Percentiles rank a stretch among this genome's conserved stretches.
Conservation (phyloP, 2,113 vertebrate species). For the Myotis yumanensis region DNA sequence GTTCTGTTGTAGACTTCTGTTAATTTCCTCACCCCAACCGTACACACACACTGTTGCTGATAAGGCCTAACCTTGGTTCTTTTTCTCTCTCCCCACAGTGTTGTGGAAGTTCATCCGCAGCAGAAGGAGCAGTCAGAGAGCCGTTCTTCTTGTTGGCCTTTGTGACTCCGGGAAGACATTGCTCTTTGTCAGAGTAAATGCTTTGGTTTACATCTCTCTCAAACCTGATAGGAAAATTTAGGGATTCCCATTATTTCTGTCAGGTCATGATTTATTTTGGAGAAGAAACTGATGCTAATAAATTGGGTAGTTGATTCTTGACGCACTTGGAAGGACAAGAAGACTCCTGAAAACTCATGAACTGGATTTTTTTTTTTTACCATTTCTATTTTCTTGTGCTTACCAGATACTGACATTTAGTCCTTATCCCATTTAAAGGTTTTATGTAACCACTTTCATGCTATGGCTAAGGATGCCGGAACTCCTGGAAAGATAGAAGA, state of each 20-base stretch:
- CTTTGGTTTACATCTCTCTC: not conserved
- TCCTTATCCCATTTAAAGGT: not conserved
- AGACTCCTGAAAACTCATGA: not conserved
- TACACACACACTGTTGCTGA: not conserved
- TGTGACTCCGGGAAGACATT: constrained; percentile 86
- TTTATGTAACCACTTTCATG: not conserved
- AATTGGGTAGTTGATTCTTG: constrained; percentile 10
- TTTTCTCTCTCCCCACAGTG: constrained; percentile 68
- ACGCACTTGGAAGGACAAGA: not conserved
- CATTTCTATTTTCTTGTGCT: not conserved
- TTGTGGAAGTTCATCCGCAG: constrained; percentile 82
- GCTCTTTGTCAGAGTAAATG: constrained; percentile 83
- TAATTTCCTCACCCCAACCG: not conserved
- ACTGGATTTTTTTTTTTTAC: not conserved
- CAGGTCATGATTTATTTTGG: not conserved
- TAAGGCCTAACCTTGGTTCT: not conserved
- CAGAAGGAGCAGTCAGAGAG: constrained; percentile 80
- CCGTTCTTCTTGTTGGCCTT: constrained; percentile 84
- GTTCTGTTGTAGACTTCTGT: not conserved
- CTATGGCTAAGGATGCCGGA: not conserved
- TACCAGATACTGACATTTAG: not conserved
- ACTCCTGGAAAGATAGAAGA: not conserved
- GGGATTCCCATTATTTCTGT: not conserved
- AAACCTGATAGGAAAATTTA: not conserved
- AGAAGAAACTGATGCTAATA: not conserved